Base-by-base conservation (phyloP, 1,140 invertebrate species). In the Zaprionus ornatus region DNA sequence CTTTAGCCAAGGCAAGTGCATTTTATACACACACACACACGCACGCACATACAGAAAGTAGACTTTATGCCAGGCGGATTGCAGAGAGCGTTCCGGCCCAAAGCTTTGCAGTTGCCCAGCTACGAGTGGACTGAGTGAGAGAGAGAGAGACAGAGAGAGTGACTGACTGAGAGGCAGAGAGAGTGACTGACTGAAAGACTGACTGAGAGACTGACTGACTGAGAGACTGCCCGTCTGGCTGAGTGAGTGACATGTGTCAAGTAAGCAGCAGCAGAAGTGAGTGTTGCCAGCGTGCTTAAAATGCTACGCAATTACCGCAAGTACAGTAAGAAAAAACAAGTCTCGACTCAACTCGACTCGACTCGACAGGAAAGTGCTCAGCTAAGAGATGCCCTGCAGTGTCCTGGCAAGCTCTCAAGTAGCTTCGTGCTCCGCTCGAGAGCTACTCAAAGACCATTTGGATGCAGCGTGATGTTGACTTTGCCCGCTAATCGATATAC, bases 211-310 rank as follows among this genome's bases (percentile, higher is more conserved):
- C 61, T 72, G 74, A 62, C 73, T 61, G 76, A 78, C 67, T 79
- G 80, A 83, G 35, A 52, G 69, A 72, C 21, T 29, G 48, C 21
- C 61, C 55, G 72, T 50, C 64, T 79, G 76, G 70, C 29, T 82
- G 83, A 83, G 67, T 77, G 77, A 73, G 74, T 83, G 84, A 83
- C 84, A 87, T 88, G 85, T 87, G 84, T 87, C 84, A 87, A 87
- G 84, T 87, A 87, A 73, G 5, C 55, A 80, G 45, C 48, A 77
- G 19, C 52, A 48, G 17, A 55, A 75, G 40, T 52, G 60, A 69
- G 56, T 68, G 66, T 48, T 64, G 52, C 42, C 42, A 67, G 74
- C 71, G 80, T 83, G 73, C 77, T 83, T 84, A 80, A 87, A 87
- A 80, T 80, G 84, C 74, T 88, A 56, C 69, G 84, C 80, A 87